These are phyloP conservation scores for Hirudinaria manillensis DNA, from an alignment of 2,888 invertebrate species.

Conservation along the genomic window DNA sequence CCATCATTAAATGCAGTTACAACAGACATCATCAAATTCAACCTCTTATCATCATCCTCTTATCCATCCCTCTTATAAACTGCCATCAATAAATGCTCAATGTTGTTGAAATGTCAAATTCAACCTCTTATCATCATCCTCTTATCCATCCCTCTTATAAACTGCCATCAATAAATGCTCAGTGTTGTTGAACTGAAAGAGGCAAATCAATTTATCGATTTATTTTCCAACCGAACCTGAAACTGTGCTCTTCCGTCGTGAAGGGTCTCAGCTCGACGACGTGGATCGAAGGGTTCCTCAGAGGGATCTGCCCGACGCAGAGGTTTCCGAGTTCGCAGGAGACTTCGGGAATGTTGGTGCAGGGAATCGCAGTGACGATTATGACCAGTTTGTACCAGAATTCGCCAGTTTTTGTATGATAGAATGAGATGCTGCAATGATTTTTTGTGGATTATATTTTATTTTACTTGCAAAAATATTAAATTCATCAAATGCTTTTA, in stretches of 20 bases:
- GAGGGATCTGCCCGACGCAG: conserved; percentile 46
- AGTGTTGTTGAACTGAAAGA: no score
- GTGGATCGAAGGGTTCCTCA: conserved; percentile 52
- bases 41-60: no score
- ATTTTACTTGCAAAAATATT: neutral
- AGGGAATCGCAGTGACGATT: conserved; percentile 46
- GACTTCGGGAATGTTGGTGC: conserved; percentile 48
- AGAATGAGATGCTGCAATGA: conserved; percentile 47
- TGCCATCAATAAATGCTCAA: no score
- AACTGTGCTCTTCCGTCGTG: conserved; percentile 52
- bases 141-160: no score
- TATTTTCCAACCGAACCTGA: conserved; percentile 48
- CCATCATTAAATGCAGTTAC: no score
- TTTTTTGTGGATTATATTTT: neutral
- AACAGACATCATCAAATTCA: no score
- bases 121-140: no score
- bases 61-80: no score
- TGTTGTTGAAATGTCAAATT: no score
- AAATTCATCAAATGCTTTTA: neutral
- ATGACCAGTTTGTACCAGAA: conserved; percentile 53
- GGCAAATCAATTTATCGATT: no score
- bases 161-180: no score
- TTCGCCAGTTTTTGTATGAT: conserved; percentile 51
- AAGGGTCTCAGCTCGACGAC: conserved; percentile 47
- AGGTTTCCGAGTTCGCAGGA: conserved; percentile 53